These are phyloP conservation scores for Xestia sexstrigata DNA, from an alignment of 2,888 invertebrate genomes.

Conservation along the genomic window DNA sequence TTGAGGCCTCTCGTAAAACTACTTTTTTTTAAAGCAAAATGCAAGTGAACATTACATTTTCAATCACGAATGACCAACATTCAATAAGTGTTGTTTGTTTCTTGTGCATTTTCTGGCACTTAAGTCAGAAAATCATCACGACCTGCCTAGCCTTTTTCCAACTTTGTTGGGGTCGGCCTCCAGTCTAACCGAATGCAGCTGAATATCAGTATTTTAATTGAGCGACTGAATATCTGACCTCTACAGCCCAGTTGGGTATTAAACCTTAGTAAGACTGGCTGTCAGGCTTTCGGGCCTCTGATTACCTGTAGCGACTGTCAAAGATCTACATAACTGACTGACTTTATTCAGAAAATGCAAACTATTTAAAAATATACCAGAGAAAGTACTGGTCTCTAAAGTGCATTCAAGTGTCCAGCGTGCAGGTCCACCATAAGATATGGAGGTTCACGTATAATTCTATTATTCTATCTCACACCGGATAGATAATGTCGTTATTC, in stretches of 20 bases:
- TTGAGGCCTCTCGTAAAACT: background rate
- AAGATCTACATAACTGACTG: too few species aligned
- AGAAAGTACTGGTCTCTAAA: background rate
- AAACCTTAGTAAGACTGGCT: too few species aligned
- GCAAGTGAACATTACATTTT: background rate
- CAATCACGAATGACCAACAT: background rate
- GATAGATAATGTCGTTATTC: conserved; percentile 59
- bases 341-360: background rate
- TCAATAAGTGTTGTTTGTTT: background rate
- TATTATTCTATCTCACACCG: conserved; percentile 57
- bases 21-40: background rate
- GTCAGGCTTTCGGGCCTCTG: too few species aligned
- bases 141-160: too few species aligned
- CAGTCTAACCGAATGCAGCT: too few species aligned
- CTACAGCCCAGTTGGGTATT: too few species aligned
- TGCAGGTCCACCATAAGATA: conserved; percentile 15
- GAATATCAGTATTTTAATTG: too few species aligned
- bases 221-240: too few species aligned
- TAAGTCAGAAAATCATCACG: too few species aligned
- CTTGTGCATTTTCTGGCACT: background rate
- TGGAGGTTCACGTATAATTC: conserved; percentile 46
- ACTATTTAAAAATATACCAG: background rate
- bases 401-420: background rate
- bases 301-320: too few species aligned
- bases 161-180: too few species aligned